A percentile compares a stretch with the other conserved stretches of the same genome.
Conservation (phyloP, 1,140 invertebrate genomes). For the Macrobrachium rosenbergii region DNA sequence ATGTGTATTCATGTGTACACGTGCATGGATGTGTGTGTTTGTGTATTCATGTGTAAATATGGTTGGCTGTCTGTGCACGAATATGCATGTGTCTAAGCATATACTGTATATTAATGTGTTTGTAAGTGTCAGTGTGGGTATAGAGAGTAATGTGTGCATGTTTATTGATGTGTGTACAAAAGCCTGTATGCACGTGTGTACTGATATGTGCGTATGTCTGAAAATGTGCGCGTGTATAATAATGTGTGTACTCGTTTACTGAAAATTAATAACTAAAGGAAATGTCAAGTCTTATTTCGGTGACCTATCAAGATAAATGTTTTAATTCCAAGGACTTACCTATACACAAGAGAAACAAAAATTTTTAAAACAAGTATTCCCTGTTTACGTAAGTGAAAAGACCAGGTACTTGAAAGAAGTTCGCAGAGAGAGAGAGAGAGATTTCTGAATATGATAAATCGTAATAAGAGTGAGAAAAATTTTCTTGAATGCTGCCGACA, state of each 20-base stretch:
- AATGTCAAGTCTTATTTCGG: too few species aligned
- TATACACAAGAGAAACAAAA: too few species aligned
- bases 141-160: neutral
- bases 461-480: too few species aligned
- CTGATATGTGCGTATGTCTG: constrained; percentile 4
- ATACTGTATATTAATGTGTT: neutral
- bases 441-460: neutral
- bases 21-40: too few species aligned
- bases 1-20: neutral
- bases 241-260: neutral
- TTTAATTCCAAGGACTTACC: too few species aligned
- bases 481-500: too few species aligned
- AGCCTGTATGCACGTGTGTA: neutral
- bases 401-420: too few species aligned
- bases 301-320: too few species aligned
- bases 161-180: neutral
- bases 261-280: too few species aligned
- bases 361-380: too few species aligned
- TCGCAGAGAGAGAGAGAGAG: neutral
- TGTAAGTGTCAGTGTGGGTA: neutral
- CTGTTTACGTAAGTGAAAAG: too few species aligned
- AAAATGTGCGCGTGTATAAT: neutral
- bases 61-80: too few species aligned
- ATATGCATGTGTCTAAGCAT: neutral
- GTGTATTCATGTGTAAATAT: neutral